A percentile compares a stretch with the other conserved stretches of the same genome.
Evolutionary conservation across 2,113 vertebrate species (phyloP).

Genomic region (Coptodon bakossiorum): DNA sequence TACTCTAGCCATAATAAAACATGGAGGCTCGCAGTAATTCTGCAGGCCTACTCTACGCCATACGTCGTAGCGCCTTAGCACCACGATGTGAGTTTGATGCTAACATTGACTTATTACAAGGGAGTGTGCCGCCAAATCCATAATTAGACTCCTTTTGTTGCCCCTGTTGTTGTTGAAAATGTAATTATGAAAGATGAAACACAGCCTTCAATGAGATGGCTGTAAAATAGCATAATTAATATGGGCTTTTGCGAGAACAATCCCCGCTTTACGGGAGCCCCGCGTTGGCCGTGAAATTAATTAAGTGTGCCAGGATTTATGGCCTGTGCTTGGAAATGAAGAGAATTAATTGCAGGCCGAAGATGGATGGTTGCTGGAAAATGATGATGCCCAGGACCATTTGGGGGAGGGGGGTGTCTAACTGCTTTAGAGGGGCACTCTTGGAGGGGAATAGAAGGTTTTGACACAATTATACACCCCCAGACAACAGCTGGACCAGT

Average conservation of each 20-base stretch:
- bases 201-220: slow-evolving; percentile 97
- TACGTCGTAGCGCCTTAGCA: slow-evolving; percentile 5
- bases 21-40: slow-evolving; percentile 43
- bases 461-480: slow-evolving; percentile 93
- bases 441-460: slow-evolving; percentile 76
- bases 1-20: slow-evolving; percentile 59
- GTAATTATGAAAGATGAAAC: slow-evolving; percentile 99
- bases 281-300: slow-evolving; percentile 98
- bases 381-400: slow-evolving; percentile 90
- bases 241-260: slow-evolving; percentile 99
- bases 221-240: slow-evolving; percentile 99
- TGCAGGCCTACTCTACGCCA: neutral
- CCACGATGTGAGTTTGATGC: slow-evolving; percentile 6
- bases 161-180: slow-evolving; percentile 85
- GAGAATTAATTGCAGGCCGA: slow-evolving; percentile 96
- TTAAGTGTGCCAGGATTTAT: slow-evolving; percentile 99
- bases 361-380: slow-evolving; percentile 97
- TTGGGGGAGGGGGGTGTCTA: slow-evolving; percentile 72
- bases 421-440: slow-evolving; percentile 91
- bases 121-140: slow-evolving; percentile 74
- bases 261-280: slow-evolving; percentile 94
- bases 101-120: slow-evolving; percentile 71
- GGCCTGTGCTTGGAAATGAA: slow-evolving; percentile 88
- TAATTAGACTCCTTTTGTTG: slow-evolving; percentile 92
- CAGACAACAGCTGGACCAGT: slow-evolving; percentile 84